Base-by-base conservation (phyloP, 2,113 vertebrate genomes). In the Prolemur simus region DNA sequence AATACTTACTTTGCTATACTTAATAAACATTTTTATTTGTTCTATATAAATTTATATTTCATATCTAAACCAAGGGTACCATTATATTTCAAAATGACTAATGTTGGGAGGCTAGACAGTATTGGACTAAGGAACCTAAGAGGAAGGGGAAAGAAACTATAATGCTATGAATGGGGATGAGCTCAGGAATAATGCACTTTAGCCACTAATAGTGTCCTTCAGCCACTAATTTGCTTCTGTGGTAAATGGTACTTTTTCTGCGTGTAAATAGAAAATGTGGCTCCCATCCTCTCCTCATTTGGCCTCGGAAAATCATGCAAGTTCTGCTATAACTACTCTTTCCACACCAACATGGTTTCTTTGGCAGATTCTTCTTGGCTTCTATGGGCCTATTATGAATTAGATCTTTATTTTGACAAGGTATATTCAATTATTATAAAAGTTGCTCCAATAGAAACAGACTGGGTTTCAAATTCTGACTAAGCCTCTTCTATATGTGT, bases 371-470 rank as follows among this genome's bases (percentile, higher is more conserved):
- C 80, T 87, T 29, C 34, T 76, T 96, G 58, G 29, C 25, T 54
- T 64, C 52, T 76, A 10, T 66, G 20, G 29, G 17, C 2, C 27
- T 92, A n/a, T 76, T 63, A 76, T 42, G 27, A 96, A 85, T 90
- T 94, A 77, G 25, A 91, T 34, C 9, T 95, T 87, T 80, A 54
- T 88, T 80, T 93, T 74, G 10, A 20, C 58, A 91, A 94, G 23
- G 15, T 78, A 49, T 77, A 83, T 52, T 89, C 34, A 73, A 69
- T 91, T 91, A 17, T 21, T 84, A 88, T 23, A n/a, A 78, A 92
- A 86, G 1, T 63, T 95, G 25, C 42, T 92, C 68, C 17, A 87
- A 87, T 54, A 69, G 66, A 58, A 86, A 73, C 45, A 92, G 39
- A 17, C 3, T 63, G 74, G 32, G n/a, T 6, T 89, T 97, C 69